A percentile compares a stretch with the other conserved stretches of the same genome.
Evolutionary conservation across 2,888 invertebrate genomes (phyloP).

Genomic region (Acanthosoma haemorrhoidale): DNA sequence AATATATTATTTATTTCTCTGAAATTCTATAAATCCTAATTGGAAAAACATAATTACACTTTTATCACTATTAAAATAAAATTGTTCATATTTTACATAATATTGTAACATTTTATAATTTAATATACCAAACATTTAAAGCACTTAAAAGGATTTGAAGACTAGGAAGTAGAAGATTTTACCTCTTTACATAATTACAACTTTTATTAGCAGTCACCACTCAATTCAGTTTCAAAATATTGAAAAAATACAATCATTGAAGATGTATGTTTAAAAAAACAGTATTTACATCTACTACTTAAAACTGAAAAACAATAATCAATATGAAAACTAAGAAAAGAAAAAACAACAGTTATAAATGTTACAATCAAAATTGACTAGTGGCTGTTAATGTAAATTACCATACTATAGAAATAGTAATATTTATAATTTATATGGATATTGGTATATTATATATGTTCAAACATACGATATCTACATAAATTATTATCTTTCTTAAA

Average conservation of each 20-base stretch:
- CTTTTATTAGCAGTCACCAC: conserved; percentile 25
- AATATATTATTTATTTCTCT: background rate
- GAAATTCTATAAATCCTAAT: background rate
- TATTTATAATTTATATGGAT: background rate
- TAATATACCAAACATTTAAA: background rate
- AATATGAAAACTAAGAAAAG: background rate
- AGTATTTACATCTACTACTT: background rate
- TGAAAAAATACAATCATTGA: background rate
- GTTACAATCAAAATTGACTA: conserved; percentile 13
- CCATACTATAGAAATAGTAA: background rate
- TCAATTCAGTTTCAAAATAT: conserved; percentile 12
- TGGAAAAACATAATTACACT: no score
- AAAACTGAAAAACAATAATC: background rate
- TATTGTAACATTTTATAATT: background rate
- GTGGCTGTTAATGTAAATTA: conserved; percentile 18
- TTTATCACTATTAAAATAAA: background rate
- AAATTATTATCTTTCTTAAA: conserved; percentile 10
- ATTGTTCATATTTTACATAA: background rate
- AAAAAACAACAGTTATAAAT: background rate
- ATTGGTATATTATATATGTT: background rate
- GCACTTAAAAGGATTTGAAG: background rate
- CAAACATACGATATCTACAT: conserved; percentile 12
- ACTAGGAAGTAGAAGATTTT: conserved; percentile 8
- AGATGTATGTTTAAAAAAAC: background rate
- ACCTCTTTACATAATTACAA: background rate